Evolutionary conservation across 1,140 invertebrate species (phyloP).

Genomic region (Pseudomyrmex dendroicus): DNA sequence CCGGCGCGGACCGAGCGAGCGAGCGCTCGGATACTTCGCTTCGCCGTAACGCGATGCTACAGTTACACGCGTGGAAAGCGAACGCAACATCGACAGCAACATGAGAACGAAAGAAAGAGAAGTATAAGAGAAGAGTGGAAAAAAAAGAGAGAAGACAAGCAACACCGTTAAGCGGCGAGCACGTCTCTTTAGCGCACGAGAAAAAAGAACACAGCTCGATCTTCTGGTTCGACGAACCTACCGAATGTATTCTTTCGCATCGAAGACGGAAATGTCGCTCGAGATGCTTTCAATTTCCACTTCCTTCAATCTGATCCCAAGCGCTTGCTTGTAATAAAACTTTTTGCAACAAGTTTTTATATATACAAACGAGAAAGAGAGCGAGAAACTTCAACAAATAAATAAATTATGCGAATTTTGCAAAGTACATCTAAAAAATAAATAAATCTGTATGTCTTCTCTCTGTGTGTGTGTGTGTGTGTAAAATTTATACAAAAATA

Average conservation of each 20-base stretch:
- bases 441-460: too few species aligned
- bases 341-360: too few species aligned
- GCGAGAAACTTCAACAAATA: too few species aligned
- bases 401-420: too few species aligned
- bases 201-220: conserved; percentile 33
- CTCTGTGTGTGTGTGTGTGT: too few species aligned
- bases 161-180: conserved; percentile 53
- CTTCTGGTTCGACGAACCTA: conserved; percentile 37
- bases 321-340: not conserved
- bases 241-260: conserved; percentile 9
- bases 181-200: conserved; percentile 17
- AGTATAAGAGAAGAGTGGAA: not conserved
- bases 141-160: not conserved
- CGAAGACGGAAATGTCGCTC: conserved; percentile 14
- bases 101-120: conserved; percentile 38
- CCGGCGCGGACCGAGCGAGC: not conserved
- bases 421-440: too few species aligned
- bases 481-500: too few species aligned
- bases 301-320: not conserved
- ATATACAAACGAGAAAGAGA: too few species aligned
- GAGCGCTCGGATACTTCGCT: conserved; percentile 18
- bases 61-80: conserved; percentile 45
- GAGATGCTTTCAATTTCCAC: not conserved
- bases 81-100: conserved; percentile 36
- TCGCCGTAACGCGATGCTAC: conserved; percentile 53